These are phyloP conservation scores for Gadus macrocephalus DNA, from an alignment of 2,113 vertebrate genomes.

Conservation along the genomic window DNA sequence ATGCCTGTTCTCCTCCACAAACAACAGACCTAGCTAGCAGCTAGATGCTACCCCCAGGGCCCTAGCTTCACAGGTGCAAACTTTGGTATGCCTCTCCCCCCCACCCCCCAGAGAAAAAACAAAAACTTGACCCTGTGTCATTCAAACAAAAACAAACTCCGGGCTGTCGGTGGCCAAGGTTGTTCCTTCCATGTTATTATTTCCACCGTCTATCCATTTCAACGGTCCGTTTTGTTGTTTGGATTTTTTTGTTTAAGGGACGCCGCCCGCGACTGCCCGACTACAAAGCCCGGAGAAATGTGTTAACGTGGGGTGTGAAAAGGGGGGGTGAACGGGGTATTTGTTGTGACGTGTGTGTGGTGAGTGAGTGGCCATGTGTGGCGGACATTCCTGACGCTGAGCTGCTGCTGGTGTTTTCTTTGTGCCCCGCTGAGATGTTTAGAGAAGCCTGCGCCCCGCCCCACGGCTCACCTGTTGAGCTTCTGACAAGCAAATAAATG, in stretches of 20 bases:
- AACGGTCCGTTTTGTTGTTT: constrained; percentile 18
- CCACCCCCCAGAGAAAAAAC: constrained; percentile 44
- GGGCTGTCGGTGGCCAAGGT: constrained; percentile 42
- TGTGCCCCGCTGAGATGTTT: constrained; percentile 62
- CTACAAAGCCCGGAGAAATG: constrained; percentile 55
- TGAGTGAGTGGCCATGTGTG: constrained; percentile 70
- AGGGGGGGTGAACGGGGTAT: constrained; percentile 42
- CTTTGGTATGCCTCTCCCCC: constrained; percentile 61
- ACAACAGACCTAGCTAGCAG: constrained; percentile 40
- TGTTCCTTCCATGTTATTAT: constrained; percentile 36
- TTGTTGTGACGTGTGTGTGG: constrained; percentile 69
- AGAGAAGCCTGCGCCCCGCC: constrained; percentile 56
- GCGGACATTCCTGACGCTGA: constrained; percentile 66
- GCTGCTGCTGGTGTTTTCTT: constrained; percentile 60
- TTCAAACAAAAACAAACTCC: constrained; percentile 62
- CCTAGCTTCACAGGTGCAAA: constrained; percentile 79
- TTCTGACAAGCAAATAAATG: constrained; percentile 77
- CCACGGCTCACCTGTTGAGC: constrained; percentile 77
- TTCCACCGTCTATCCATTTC: constrained; percentile 24
- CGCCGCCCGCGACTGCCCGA: constrained; percentile 22
- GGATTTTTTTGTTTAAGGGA: not conserved
- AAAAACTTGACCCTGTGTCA: constrained; percentile 58
- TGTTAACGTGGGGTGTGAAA: constrained; percentile 41
- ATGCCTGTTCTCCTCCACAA: constrained; percentile 33
- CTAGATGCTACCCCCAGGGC: constrained; percentile 54